These are phyloP conservation scores for Esperia sulphurella DNA, from an alignment of 2,888 invertebrate genomes.

Conservation along the genomic window DNA sequence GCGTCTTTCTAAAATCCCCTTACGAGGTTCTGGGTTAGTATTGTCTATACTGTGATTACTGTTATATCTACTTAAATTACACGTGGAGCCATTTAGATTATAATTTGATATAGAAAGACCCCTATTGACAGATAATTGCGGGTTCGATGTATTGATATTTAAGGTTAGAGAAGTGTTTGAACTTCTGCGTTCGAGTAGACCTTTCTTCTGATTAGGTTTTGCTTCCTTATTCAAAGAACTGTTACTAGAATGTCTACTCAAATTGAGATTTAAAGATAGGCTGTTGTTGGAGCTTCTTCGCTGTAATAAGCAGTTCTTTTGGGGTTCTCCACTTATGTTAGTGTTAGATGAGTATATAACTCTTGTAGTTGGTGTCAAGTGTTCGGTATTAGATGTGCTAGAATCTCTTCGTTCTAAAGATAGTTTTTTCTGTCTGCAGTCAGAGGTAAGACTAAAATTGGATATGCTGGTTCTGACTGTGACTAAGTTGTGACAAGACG, in stretches of 20 bases:
- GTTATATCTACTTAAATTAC: conserved; percentile 69
- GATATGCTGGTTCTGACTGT: conserved; percentile 69
- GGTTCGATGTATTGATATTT: conserved; percentile 77
- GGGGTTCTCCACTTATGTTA: conserved; percentile 54
- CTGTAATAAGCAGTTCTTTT: conserved; percentile 84
- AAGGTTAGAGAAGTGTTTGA: conserved; percentile 95
- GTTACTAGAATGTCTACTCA: conserved; percentile 79
- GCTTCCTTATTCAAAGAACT: conserved; percentile 74
- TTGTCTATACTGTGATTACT: conserved; percentile 72
- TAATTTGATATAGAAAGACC: conserved; percentile 74
- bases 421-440: conserved; percentile 78
- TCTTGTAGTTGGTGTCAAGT: conserved; percentile 56
- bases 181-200: conserved; percentile 90
- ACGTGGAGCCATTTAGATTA: conserved; percentile 71
- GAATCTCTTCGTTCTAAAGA: conserved; percentile 91
- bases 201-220: conserved; percentile 77
- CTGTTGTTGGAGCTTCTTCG: conserved; percentile 93
- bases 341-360: conserved; percentile 74
- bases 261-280: conserved; percentile 86
- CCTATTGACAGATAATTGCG: conserved; percentile 66
- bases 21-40: conserved; percentile 54
- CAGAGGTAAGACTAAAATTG: conserved; percentile 67
- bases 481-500: conserved; percentile 64
- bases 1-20: conserved; percentile 85
- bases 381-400: conserved; percentile 85